Base-by-base conservation (phyloP, 2,888 invertebrate genomes). In the Unio pictorum region DNA sequence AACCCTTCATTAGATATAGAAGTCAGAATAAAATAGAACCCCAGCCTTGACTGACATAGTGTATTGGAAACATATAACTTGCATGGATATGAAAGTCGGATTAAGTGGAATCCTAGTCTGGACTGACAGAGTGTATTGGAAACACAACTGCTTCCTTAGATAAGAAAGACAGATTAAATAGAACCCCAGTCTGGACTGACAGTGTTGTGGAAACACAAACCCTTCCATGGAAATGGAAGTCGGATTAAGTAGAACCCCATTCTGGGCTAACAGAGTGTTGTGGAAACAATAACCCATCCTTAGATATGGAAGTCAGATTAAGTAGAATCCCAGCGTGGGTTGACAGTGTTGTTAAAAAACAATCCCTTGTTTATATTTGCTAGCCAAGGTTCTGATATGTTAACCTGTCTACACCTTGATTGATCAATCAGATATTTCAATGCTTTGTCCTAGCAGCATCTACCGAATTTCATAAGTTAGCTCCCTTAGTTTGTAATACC, bases 21-120 rank as follows among this genome's bases (percentile, higher is more conserved):
- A 67, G 61, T 45, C 55, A 63, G 64, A 73, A 73, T 74, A 55
- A 66, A 95, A 23, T 87, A 93, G 99, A 71, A 95, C 96, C 1
- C 99, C 99, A 0, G 99, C 99, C 6, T 99, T 98, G 98, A 99
- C 99, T 0, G 99, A 99, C 91, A 92, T 99, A 74, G 93, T 99
- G n/a, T 91, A 99, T 71, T 99, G 98, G 96, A 94, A 95, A 87
- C 93, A 96, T 72, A 81, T 81, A 64, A 77, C 79, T 7, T 34
- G 6, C 28, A 3, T 28, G 62, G 69, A 65, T 61, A 71, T 28
- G 57, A 64, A n/a, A 45, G 3, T 45, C 45, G 11, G 45, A 11
- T 8, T 45, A 11, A 45, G 45, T 45, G 93, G 99, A 71, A 95
- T 96, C 1, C 99, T 99, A 0, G 99, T 99, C 6, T 99, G 98